phyloP scores from a whole-genome alignment of 92 coral and sea anemone genomes.

The Zoanthus sansibaricus region DNA sequence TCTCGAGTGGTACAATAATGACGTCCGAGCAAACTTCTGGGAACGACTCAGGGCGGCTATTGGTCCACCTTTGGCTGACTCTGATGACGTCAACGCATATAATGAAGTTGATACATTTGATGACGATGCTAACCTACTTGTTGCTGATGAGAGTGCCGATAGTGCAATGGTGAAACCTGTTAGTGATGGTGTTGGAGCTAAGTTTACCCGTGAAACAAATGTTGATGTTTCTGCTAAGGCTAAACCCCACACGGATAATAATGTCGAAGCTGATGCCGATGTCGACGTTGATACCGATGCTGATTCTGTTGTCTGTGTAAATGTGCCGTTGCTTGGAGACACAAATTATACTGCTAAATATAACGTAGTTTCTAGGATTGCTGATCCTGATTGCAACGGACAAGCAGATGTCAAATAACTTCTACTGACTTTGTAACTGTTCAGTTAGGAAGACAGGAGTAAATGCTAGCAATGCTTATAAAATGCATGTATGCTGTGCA shows the following conservation, averaged over 20 bases:
- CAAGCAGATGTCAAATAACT: not conserved
- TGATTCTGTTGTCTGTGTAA: not conserved
- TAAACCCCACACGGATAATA: not conserved
- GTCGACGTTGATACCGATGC: not conserved
- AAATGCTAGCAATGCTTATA: too few relatives aligned
- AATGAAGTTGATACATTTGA: not conserved
- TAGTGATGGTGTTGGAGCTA: not conserved
- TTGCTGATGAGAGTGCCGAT: not conserved
- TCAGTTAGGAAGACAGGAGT: too few relatives aligned
- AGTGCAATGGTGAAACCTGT: not conserved
- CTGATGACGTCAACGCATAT: not conserved
- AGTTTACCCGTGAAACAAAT: not conserved
- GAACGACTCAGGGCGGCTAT: slow-evolving; percentile 58
- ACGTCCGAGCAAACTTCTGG: slow-evolving; percentile 72
- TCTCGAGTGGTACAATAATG: slow-evolving; percentile 66
- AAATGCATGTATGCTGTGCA: too few relatives aligned
- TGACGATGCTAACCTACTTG: not conserved
- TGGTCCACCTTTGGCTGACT: slow-evolving; percentile 52
- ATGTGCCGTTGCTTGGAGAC: not conserved
- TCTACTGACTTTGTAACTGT: not conserved
- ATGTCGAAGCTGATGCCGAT: not conserved
- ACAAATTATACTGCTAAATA: not conserved
- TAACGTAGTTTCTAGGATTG: not conserved
- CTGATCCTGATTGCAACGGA: not conserved
- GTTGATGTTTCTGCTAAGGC: slow-evolving; percentile 17